These are phyloP conservation scores for Clistopyga incitator DNA, from an alignment of 2,888 invertebrate species.

Conservation along the genomic window DNA sequence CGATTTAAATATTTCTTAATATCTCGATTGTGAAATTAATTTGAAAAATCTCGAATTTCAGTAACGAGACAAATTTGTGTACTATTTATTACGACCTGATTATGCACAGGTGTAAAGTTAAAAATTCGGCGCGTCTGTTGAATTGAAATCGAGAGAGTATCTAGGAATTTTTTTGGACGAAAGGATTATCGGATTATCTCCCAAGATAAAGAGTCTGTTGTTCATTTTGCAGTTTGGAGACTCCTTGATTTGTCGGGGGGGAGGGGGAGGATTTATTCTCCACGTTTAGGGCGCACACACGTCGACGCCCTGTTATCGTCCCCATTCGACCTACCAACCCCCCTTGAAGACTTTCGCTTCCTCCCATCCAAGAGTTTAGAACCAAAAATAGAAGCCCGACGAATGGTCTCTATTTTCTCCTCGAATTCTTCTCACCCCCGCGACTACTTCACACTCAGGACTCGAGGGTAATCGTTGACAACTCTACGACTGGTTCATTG, in stretches of 20 bases:
- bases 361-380: constrained; percentile 63
- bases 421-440: constrained; percentile 53
- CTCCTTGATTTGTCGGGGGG: constrained; percentile 31
- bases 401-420: constrained; percentile 66
- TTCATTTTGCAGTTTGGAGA: constrained; percentile 39
- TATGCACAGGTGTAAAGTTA: neutral
- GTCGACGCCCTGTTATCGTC: constrained; percentile 37
- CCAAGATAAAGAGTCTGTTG: constrained; percentile 15
- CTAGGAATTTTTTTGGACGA: neutral
- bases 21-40: no score
- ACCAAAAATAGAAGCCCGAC: constrained; percentile 72
- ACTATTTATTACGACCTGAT: neutral
- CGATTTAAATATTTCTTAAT: no score
- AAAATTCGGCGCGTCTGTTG: neutral
- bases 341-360: constrained; percentile 51
- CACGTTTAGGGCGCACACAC: constrained; percentile 67
- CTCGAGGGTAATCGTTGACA: constrained; percentile 47
- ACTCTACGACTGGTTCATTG: constrained; percentile 40
- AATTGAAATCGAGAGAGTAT: no score
- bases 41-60: neutral
- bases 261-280: constrained; percentile 70
- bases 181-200: constrained; percentile 19
- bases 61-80: neutral
- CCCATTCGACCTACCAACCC: constrained; percentile 66
- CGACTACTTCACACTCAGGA: constrained; percentile 34